phyloP scores from a whole-genome alignment of 1,140 invertebrate species.

The Dreissena polymorpha region DNA sequence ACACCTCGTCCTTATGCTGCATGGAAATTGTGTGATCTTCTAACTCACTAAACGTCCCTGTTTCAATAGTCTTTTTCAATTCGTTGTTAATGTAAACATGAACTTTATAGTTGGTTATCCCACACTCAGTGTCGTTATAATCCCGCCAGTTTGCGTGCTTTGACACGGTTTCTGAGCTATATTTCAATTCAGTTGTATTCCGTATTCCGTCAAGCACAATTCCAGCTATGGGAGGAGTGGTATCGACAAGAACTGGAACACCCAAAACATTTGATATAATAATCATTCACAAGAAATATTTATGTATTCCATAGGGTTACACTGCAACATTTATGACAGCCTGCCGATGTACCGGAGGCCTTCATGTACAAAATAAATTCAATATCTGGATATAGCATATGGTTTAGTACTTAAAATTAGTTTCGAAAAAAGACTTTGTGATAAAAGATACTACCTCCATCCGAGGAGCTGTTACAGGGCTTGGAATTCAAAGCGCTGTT shows the following conservation, averaged over 20 bases:
- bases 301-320: too few relatives aligned
- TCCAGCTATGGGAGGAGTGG: conserved; percentile 16
- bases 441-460: conserved; percentile 33
- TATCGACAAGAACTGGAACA: conserved; percentile 38
- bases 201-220: conserved; percentile 10
- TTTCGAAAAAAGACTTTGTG: too few relatives aligned
- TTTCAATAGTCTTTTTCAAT: conserved; percentile 17
- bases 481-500: conserved; percentile 44
- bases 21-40: conserved; percentile 44
- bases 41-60: conserved; percentile 5
- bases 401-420: too few relatives aligned
- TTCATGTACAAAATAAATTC: too few relatives aligned
- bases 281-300: too few relatives aligned
- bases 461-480: conserved; percentile 25
- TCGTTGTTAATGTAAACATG: conserved; percentile 36
- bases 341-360: too few relatives aligned
- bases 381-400: too few relatives aligned
- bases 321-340: too few relatives aligned
- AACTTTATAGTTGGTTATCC: conserved; percentile 25
- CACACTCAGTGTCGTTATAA: conserved; percentile 27
- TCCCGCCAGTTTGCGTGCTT: conserved; percentile 26
- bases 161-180: conserved; percentile 37
- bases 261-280: too few relatives aligned
- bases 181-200: neutral
- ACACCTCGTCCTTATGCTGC: conserved; percentile 37